Conservation (phyloP, 2,113 vertebrate genomes). For the Xiphorhynchus elegans region DNA sequence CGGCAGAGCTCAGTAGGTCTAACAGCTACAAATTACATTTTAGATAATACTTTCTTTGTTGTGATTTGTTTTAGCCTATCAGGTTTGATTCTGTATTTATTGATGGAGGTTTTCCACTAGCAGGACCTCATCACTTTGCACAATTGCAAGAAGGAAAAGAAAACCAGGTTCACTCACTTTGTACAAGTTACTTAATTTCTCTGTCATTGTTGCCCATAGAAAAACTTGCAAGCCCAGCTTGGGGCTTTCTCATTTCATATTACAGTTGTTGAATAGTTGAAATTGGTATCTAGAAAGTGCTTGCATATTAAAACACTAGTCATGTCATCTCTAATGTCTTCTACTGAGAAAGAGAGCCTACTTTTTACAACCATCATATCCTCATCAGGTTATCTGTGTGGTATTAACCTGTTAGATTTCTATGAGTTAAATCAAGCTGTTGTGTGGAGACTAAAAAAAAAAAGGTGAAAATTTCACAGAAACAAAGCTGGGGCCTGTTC, state of each 20-base stretch:
- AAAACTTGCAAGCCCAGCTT: background rate
- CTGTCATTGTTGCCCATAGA: background rate
- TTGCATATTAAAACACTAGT: background rate
- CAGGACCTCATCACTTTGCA: background rate
- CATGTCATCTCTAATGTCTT: background rate
- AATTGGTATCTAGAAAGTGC: background rate
- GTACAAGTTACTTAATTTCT: background rate
- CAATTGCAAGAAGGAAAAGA: background rate
- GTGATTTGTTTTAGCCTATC: background rate
- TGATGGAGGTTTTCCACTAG: background rate
- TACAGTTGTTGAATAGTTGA: background rate
- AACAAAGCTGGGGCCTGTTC: background rate
- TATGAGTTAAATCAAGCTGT: background rate
- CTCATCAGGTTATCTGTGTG: background rate
- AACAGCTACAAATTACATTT: background rate
- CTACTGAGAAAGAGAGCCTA: background rate
- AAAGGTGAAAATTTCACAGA: background rate
- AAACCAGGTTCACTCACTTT: background rate
- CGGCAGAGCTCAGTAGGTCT: background rate
- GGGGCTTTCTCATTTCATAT: background rate
- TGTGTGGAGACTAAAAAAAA: background rate
- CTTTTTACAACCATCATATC: background rate
- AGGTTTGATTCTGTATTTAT: background rate
- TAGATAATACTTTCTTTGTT: background rate
- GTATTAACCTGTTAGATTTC: background rate